These are phyloP conservation scores for Cygnus olor DNA, from an alignment of 2,797 vertebrate genomes.

Conservation along the genomic window DNA sequence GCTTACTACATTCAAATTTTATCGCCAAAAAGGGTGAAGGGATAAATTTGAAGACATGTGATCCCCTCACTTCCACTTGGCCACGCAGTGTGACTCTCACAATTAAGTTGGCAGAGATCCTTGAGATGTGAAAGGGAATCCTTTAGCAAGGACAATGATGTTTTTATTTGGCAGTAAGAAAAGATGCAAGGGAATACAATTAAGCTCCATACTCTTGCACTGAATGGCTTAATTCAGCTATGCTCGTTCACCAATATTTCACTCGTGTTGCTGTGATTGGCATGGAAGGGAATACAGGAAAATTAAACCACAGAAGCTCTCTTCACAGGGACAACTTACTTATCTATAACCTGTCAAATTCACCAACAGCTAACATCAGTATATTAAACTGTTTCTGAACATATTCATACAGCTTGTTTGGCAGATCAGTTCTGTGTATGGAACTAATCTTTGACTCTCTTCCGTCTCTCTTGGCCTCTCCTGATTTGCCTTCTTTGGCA, in stretches of 20 bases:
- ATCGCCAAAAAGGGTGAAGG: constrained; percentile 13
- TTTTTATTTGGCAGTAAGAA: constrained; percentile 78
- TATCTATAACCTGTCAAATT: constrained; percentile 76
- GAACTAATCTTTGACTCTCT: constrained; percentile 24
- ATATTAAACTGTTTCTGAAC: constrained; percentile 57
- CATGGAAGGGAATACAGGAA: constrained; percentile 67
- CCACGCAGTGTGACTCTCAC: constrained; percentile 75
- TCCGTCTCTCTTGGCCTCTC: not conserved
- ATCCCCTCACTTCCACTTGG: constrained; percentile 67
- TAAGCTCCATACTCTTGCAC: constrained; percentile 67
- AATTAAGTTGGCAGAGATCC: constrained; percentile 78
- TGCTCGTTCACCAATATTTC: constrained; percentile 64
- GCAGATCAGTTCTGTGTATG: constrained; percentile 3
- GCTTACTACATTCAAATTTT: constrained; percentile 65
- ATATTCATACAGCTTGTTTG: constrained; percentile 13
- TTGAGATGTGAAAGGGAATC: constrained; percentile 79
- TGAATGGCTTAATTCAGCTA: constrained; percentile 82
- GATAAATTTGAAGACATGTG: constrained; percentile 61
- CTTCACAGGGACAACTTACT: constrained; percentile 64
- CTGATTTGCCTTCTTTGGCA: constrained; percentile 30
- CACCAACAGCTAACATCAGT: constrained; percentile 63
- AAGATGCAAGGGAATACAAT: constrained; percentile 76
- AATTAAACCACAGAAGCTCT: constrained; percentile 54
- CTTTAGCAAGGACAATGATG: constrained; percentile 77
- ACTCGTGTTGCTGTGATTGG: constrained; percentile 71